phyloP scores from a whole-genome alignment of 2,888 invertebrate species.

The Thera britannica region DNA sequence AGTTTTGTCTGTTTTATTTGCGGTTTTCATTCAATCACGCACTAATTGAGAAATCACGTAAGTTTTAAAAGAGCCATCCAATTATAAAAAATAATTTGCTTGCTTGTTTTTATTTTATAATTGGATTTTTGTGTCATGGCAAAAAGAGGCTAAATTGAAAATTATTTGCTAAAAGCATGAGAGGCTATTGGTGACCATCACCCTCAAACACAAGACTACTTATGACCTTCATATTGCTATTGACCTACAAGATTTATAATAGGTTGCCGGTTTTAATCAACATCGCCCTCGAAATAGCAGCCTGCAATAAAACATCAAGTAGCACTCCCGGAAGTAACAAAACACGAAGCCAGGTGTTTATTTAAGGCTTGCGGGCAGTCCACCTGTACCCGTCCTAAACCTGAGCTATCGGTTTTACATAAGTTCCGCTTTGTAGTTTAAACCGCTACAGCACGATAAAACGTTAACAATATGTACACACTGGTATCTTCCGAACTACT shows the following conservation, averaged over 20 bases:
- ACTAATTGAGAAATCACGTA: conserved; percentile 61
- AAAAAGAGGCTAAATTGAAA: not conserved
- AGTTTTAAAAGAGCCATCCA: conserved; percentile 41
- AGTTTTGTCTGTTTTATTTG: conserved; percentile 54
- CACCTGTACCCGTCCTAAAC: conserved; percentile 54
- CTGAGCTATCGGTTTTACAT: conserved; percentile 66
- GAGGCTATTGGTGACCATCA: not conserved
- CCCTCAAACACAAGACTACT: too few species aligned
- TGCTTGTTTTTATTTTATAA: not conserved
- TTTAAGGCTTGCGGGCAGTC: conserved; percentile 46
- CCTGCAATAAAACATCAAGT: conserved; percentile 20
- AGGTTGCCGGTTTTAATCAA: conserved; percentile 18
- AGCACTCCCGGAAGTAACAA: conserved; percentile 39
- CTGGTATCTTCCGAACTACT: conserved; percentile 39
- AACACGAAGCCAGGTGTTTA: conserved; percentile 47
- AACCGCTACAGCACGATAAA: conserved; percentile 44
- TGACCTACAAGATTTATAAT: not conserved
- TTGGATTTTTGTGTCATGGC: too few species aligned
- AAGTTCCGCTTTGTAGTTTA: conserved; percentile 59
- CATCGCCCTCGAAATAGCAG: conserved; percentile 16
- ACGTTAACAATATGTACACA: conserved; percentile 40
- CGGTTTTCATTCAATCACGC: conserved; percentile 65
- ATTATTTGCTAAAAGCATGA: not conserved
- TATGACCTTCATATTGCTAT: too few species aligned
- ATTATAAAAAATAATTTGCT: conserved; percentile 19